Evolutionary conservation across 2,113 vertebrate genomes (phyloP), one percentile per base, ranked within the genome.

Genomic region (Solea senegalensis): DNA sequence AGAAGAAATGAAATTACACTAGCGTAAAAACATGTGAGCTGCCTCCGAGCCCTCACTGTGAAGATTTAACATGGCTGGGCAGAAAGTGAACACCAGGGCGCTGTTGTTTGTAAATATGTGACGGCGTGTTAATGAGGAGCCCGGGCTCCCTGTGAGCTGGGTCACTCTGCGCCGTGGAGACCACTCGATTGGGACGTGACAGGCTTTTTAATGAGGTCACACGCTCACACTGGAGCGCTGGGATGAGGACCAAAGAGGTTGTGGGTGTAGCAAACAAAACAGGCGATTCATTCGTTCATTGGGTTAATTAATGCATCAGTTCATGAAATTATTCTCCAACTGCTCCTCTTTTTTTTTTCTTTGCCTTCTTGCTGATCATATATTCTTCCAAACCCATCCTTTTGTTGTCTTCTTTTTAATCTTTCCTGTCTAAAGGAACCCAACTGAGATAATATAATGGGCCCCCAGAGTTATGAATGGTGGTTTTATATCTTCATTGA

Each of bases 101-200:
- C n/a, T 16, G 69, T 9, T 91, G 95, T 96, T 61, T 92, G 96
- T 96, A 95, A 96, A 96, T 95, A 94, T 94, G 93, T 92, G 93
- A 92, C 91, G 90, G 91, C 86, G 88, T 85, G 88, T 93, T 96
- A 96, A 97, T 94, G 94, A 96, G 94, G 83, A 65, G 65, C 45
- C 12, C 43, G 89, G 21, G 92, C 94, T 87, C 66, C 63, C 69
- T 34, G 48, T 4, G 69, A 72, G 80, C 86, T 90, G 87, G 87
- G 92, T 88, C 93, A 65, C 70, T 82, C 14, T 44, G 69, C 53
- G 94, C 91, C 34, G 34, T 91, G 89, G 89, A 88, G 74, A 81
- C 77, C 72, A 75, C 93, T 96, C 90, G 88, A 92, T 34, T 34
- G 74, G 88, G 90, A 94, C 93, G 95, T 95, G 94, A 94, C 89